These are phyloP conservation scores for Drosophila mercatorum DNA, from an alignment of 2,888 invertebrate genomes.

Conservation along the genomic window DNA sequence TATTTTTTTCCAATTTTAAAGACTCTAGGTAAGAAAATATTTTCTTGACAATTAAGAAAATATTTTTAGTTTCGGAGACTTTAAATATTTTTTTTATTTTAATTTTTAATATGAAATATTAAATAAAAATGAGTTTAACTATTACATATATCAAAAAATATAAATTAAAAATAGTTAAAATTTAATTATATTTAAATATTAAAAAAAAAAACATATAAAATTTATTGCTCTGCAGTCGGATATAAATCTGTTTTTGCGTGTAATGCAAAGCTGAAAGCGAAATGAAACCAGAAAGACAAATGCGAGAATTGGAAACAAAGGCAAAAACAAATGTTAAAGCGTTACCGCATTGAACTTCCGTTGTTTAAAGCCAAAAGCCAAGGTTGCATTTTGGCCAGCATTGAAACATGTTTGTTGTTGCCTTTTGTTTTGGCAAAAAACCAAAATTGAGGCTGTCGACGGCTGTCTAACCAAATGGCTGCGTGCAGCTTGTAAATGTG, in stretches of 20 bases:
- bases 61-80: no score
- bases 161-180: no score
- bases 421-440: constrained; percentile 39
- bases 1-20: no score
- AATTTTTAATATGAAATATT: no score
- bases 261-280: constrained; percentile 14
- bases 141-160: no score
- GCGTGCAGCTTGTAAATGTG: constrained; percentile 48
- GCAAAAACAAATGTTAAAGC: constrained; percentile 30
- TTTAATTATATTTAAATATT: no score
- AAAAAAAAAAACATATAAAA: no score
- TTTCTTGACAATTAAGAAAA: no score
- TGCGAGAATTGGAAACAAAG: constrained; percentile 23
- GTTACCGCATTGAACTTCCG: constrained; percentile 70
- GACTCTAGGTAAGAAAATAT: no score
- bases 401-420: constrained; percentile 38
- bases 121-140: no score
- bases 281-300: not conserved
- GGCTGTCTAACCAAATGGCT: constrained; percentile 49
- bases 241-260: constrained; percentile 7
- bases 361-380: constrained; percentile 69
- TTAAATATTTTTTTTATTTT: no score
- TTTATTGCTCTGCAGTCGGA: constrained; percentile 17
- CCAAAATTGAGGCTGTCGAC: constrained; percentile 26
- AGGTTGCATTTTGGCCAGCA: constrained; percentile 66